Conservation (phyloP, 2,888 invertebrate genomes). For the Odontocolon sp. region DNA sequence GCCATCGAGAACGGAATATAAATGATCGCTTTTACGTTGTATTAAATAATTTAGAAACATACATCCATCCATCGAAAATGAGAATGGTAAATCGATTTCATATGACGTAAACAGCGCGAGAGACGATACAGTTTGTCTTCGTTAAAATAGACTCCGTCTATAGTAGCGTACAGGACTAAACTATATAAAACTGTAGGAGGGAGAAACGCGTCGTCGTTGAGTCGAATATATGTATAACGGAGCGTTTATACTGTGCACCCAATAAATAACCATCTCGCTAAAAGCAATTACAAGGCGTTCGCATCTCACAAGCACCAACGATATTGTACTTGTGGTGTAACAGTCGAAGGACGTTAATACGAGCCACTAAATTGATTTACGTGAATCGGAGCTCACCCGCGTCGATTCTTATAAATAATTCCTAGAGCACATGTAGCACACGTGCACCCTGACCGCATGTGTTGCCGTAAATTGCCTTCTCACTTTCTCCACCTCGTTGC, state of each 20-base stretch:
- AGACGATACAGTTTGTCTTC: slow-evolving; percentile 53
- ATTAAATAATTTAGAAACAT: too few species aligned
- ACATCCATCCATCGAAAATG: too few species aligned
- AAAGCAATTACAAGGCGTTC: slow-evolving; percentile 57
- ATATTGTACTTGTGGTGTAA: slow-evolving; percentile 33
- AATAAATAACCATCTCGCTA: slow-evolving; percentile 62
- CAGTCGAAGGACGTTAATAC: slow-evolving; percentile 40
- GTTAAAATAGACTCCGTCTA: slow-evolving; percentile 40
- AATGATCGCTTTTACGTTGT: too few species aligned
- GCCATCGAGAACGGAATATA: too few species aligned
- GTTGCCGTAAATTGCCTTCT: slow-evolving; percentile 8
- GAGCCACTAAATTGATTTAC: slow-evolving; percentile 65
- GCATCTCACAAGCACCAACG: slow-evolving; percentile 20
- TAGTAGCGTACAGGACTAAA: not conserved
- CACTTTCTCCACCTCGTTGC: slow-evolving; percentile 2
- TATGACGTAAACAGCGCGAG: slow-evolving; percentile 12
- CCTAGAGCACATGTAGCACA: slow-evolving; percentile 28
- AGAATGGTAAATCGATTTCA: too few species aligned
- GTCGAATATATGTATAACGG: slow-evolving; percentile 62
- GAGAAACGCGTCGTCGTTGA: slow-evolving; percentile 34
- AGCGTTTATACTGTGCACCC: slow-evolving; percentile 60
- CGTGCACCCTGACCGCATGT: not conserved
- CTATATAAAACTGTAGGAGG: slow-evolving; percentile 3
- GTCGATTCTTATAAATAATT: slow-evolving; percentile 42
- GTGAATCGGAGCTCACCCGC: slow-evolving; percentile 41